Evolutionary conservation across 2,113 vertebrate genomes (phyloP), one percentile per base, ranked within the genome.

Genomic region (Callithrix jacchus): DNA sequence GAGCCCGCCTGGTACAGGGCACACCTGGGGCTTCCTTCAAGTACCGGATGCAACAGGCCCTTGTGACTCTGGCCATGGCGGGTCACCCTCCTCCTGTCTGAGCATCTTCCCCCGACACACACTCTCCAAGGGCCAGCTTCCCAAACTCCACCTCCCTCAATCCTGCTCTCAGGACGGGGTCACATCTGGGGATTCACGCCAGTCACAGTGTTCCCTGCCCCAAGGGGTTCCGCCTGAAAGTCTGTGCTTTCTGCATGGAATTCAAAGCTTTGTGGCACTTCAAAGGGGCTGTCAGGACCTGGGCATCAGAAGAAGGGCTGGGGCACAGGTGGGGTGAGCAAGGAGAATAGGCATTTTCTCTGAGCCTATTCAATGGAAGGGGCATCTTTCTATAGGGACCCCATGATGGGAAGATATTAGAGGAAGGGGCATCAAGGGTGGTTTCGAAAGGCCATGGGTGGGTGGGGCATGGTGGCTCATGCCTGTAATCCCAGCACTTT

Each of bases 181-280:
- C 23, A 13, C 2, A 16, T 5, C 32, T 7, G 8, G 6, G 49
- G 58, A 35, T 40, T 4, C 45, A 40, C 14, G 27, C 74, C 35
- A 32, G 25, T 30, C 12, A 20, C 12, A 0, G 6, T n/a, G 30
- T 3, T 17, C 45, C 52, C 9, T 0, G 5, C 37, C 11, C 32
- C 32, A 3, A 32, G 8, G 30, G 32, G 2, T 3, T 32, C 7
- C 30, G 16, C 61, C n/a, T 35, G 18, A n/a, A 47, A 25, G 23
- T 47, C 85, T 70, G 49, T 27, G 85, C 66, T 92, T 52, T 89
- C 86, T 21, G 3, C 14, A 21, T 1, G 17, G 58, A 87, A 83
- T 23, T 32, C 37, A 76, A 73, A 86, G 16, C 32, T 61, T 23
- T 64, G 37, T 40, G 21, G 6, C 79, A 35, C 54, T 61, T 25